A percentile compares a stretch with the other conserved stretches of the same genome.
Evolutionary conservation across 2,113 vertebrate species (phyloP).

Genomic region (Archilochus colubris): DNA sequence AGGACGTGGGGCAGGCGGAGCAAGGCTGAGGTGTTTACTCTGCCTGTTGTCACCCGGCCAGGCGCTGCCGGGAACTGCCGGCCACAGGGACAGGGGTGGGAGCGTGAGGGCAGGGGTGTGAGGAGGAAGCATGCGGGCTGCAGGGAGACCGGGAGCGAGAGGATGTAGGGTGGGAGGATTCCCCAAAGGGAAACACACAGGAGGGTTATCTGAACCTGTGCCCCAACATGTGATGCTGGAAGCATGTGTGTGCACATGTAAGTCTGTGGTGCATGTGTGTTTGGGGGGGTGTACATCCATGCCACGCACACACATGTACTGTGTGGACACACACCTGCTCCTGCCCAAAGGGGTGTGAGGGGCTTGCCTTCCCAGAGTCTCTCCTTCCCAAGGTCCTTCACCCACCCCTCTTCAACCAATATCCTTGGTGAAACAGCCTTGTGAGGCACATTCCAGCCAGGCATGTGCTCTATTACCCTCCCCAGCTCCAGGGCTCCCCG

Average conservation of each 20-base stretch:
- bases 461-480: background rate
- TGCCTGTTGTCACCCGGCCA: constrained; percentile 18
- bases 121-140: background rate
- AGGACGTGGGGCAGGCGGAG: background rate
- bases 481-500: background rate
- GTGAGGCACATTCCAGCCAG: accelerated
- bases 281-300: background rate
- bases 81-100: background rate
- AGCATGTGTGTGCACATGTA: accelerated
- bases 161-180: background rate
- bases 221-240: accelerated
- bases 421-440: background rate
- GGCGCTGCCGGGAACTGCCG: constrained; percentile 6
- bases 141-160: background rate
- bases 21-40: background rate
- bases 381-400: background rate
- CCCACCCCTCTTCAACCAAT: too few relatives aligned
- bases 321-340: background rate
- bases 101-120: background rate
- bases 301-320: too few relatives aligned
- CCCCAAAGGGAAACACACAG: background rate
- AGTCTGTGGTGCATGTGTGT: background rate
- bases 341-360: accelerated
- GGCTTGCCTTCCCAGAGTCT: background rate
- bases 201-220: background rate